Evolutionary conservation across 1,140 invertebrate species (phyloP), one percentile per base, ranked within the genome.

Genomic region (Pogonomyrmex barbatus): DNA sequence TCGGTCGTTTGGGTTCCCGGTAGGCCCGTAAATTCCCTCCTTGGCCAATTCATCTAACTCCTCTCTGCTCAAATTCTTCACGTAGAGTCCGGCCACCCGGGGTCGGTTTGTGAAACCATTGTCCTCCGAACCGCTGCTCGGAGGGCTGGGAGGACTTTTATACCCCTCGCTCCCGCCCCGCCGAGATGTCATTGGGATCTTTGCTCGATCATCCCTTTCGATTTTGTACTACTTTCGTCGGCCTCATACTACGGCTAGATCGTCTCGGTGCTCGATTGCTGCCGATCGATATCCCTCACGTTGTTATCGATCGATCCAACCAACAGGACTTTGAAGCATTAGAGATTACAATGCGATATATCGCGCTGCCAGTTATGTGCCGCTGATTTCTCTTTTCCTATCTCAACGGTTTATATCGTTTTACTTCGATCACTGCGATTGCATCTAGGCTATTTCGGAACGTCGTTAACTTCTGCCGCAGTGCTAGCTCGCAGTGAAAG

Each of bases 101-200:
- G 93, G 93, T 76, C 93, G 93, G 87, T 92, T 91, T 63, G 89
- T 82, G 78, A 94, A 94, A 63, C 93, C 94, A 88, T 94, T 94
- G 85, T 94, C 94, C 90, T 95, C 94, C 73, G 94, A 93, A 88
- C 91, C 89, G 89, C 93, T 93, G 90, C 93, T 93, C 91, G 93
- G 92, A 91, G 94, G 92, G 92, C 94, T 94, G 87, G 91, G 92
- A 92, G 93, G 92, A 91, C 92, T 91, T 91, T 93, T 93, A 65
- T 88, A 91, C 91, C 92, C 94, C 92, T 93, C 92, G 91, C 93
- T 93, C 91, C 93, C 94, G 88, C 88, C 93, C 88, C 93, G 91
- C 90, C 93, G 93, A 91, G 94, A 93, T 93, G 94, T 95, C 94
- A 95, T 95, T 94, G 94, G 92, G 89, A 91, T 65, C 89, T 87